Evolutionary conservation across 2,888 invertebrate genomes (phyloP).

Genomic region (Cataglyphis altisquamis): DNA sequence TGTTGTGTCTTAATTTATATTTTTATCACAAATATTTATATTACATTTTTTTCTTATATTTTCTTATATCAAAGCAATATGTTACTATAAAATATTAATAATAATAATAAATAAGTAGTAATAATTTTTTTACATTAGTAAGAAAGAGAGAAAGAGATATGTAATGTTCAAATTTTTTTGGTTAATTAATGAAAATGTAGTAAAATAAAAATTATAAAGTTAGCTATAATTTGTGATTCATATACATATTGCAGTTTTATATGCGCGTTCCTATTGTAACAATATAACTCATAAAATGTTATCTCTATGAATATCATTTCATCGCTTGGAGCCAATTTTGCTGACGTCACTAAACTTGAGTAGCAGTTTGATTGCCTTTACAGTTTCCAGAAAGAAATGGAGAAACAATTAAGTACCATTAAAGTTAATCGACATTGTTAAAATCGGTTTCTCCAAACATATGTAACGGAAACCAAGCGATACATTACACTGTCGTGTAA

Average conservation of each 20-base stretch:
- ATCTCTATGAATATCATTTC: not conserved
- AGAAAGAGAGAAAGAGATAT: not conserved
- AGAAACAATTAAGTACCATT: slow-evolving; percentile 44
- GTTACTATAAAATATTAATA: not conserved
- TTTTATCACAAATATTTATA: not conserved
- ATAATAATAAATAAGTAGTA: not conserved
- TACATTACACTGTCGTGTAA: slow-evolving; percentile 25
- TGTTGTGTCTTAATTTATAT: not conserved
- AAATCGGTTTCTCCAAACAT: slow-evolving; percentile 15
- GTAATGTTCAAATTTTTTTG: not conserved
- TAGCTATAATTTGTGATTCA: not conserved
- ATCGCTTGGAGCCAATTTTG: not conserved
- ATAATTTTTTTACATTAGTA: not conserved
- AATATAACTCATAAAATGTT: not conserved
- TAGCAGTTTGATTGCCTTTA: slow-evolving; percentile 37
- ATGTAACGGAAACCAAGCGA: slow-evolving; percentile 21
- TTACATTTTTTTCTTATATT: not conserved
- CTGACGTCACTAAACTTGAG: slow-evolving; percentile 23
- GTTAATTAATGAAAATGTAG: not conserved
- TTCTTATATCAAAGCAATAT: not conserved
- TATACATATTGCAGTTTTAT: not conserved
- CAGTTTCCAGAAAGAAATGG: slow-evolving; percentile 2
- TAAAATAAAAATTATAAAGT: not conserved
- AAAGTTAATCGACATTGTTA: slow-evolving; percentile 23
- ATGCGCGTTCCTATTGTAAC: not conserved